Percentiles rank a stretch among this genome's conserved stretches.
Evolutionary conservation across 2,888 invertebrate genomes (phyloP).

Genomic region (Ornithoptera alexandrae): DNA sequence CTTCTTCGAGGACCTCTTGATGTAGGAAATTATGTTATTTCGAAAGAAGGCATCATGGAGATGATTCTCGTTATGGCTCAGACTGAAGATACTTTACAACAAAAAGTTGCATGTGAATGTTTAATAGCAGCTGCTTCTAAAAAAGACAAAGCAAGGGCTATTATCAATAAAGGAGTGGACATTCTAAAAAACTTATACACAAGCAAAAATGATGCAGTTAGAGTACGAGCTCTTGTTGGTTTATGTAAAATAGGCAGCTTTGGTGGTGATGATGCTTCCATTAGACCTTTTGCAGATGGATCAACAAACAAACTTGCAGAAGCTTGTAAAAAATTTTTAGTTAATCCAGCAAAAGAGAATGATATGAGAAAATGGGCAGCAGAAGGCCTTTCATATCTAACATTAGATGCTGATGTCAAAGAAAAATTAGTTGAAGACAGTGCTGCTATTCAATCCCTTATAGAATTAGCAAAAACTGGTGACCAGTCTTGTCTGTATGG

Average conservation of each 20-base stretch:
- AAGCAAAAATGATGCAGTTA: constrained; percentile 93
- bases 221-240: constrained; percentile 94
- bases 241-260: constrained; percentile 97
- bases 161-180: constrained; percentile 92
- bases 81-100: constrained; percentile 92
- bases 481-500: constrained; percentile 94
- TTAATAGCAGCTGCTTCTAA: constrained; percentile 98
- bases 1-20: constrained; percentile 95
- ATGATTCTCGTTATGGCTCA: constrained; percentile 99
- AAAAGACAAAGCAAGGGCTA: constrained; percentile 95
- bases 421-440: constrained; percentile 95
- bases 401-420: constrained; percentile 98
- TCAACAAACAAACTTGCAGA: constrained; percentile 95
- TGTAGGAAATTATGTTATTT: constrained; percentile 92
- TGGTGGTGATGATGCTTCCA: constrained; percentile 97
- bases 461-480: constrained; percentile 92
- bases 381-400: constrained; percentile 97
- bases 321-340: constrained; percentile 94
- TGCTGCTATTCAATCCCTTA: constrained; percentile 89
- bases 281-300: constrained; percentile 96
- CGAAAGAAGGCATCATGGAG: constrained; percentile 92
- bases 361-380: constrained; percentile 97
- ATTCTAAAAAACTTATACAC: constrained; percentile 96
- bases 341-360: constrained; percentile 91
- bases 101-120: constrained; percentile 97